phyloP scores from a whole-genome alignment of 2,888 invertebrate genomes.

The Lottia gigantea region DNA sequence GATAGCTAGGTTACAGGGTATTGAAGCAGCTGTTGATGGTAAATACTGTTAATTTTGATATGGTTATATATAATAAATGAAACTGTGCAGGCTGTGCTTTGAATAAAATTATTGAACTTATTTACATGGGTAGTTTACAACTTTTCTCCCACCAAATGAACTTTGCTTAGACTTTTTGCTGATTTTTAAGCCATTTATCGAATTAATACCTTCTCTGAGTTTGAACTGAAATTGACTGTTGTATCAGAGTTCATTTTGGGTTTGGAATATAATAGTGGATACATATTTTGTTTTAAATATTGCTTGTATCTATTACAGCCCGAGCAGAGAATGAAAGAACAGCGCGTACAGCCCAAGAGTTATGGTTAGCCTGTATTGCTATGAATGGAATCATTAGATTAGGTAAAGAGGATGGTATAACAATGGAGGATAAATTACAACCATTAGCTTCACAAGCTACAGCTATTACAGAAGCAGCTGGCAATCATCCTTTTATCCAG shows the following conservation, averaged over 20 bases:
- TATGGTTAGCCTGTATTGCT: conserved; percentile 95
- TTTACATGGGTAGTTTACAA: too few species aligned
- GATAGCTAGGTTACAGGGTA: conserved; percentile 80
- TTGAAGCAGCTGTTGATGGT: conserved; percentile 83
- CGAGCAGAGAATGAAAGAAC: conserved; percentile 68
- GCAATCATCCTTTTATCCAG: conserved; percentile 81
- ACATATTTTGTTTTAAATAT: too few species aligned
- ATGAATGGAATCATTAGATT: conserved; percentile 81
- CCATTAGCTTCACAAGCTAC: conserved; percentile 58
- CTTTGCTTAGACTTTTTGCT: too few species aligned
- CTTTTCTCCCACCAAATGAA: too few species aligned
- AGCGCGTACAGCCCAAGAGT: conserved; percentile 77
- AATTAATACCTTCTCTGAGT: background rate
- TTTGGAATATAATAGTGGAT: background rate
- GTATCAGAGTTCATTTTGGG: background rate
- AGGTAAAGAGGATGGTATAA: conserved; percentile 69
- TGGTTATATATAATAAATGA: too few species aligned
- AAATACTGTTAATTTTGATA: conserved; percentile 30
- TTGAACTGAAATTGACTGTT: background rate
- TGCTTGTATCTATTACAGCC: conserved; percentile 42
- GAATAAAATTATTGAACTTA: too few species aligned
- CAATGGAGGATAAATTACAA: conserved; percentile 50
- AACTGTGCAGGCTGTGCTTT: too few species aligned
- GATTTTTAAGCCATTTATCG: too few species aligned
- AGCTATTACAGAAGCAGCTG: conserved; percentile 38